Conservation (phyloP, 2,888 invertebrate genomes). For the Hemaris fuciformis region DNA sequence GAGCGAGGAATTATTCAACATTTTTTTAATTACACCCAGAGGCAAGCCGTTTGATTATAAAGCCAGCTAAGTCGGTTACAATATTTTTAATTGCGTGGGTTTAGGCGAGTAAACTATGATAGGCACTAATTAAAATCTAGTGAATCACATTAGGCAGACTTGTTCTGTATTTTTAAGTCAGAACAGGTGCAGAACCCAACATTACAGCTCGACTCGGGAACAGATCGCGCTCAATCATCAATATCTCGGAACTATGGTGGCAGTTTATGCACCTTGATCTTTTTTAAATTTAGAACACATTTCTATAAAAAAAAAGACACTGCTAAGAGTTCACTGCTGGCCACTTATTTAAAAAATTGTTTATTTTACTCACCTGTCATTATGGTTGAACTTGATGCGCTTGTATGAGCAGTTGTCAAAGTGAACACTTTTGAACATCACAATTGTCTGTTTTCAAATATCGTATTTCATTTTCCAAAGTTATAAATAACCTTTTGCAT, state of each 20-base stretch:
- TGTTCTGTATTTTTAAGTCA: too few relatives aligned
- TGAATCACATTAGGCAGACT: too few relatives aligned
- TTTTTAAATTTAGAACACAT: too few relatives aligned
- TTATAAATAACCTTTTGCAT: not conserved
- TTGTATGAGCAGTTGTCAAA: not conserved
- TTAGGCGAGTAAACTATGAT: not conserved
- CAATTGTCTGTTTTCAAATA: not conserved
- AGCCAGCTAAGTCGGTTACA: not conserved
- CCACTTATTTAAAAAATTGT: not conserved
- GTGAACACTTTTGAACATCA: not conserved
- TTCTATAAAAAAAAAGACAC: too few relatives aligned
- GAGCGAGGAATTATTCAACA: not conserved
- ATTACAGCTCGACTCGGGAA: too few relatives aligned
- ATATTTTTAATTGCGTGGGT: not conserved
- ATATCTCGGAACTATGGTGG: too few relatives aligned
- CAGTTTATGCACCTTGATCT: too few relatives aligned
- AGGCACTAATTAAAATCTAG: too few relatives aligned
- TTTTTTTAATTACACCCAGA: not conserved
- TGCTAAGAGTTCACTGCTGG: not conserved
- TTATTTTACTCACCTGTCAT: not conserved
- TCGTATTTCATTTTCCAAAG: not conserved
- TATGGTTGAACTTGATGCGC: not conserved
- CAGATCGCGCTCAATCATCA: too few relatives aligned
- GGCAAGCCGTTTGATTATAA: not conserved
- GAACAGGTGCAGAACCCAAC: too few relatives aligned